Base-by-base conservation (phyloP, 2,113 vertebrate genomes). In the Trinectes maculatus region DNA sequence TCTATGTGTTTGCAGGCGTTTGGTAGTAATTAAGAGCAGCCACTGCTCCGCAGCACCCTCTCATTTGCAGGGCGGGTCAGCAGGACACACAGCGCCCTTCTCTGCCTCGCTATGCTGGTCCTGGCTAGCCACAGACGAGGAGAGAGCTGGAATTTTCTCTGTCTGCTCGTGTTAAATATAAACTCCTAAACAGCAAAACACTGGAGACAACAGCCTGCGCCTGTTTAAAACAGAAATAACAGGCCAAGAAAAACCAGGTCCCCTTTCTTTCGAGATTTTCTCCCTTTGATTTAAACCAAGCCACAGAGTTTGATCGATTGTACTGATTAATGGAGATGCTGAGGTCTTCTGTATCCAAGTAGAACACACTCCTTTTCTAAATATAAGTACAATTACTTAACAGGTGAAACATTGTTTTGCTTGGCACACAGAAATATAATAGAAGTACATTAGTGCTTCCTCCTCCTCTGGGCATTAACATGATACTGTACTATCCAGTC, bases 51-150 rank as follows among this genome's bases (percentile, higher is more conserved):
- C 81, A 71, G 80, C 87, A 91, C 89, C 90, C 92, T 93, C 89
- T 94, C 90, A 94, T 94, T 93, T 92, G 82, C 85, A 87, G 90
- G 91, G 91, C 75, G 91, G 92, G 89, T 89, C 90, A 87, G 82
- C 79, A 51, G 85, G 89, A 92, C 82, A 83, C 79, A 75, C 77
- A 77, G 82, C 67, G 82, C 81, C 85, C 88, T 80, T 88, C 76
- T 85, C 76, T 84, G 74, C 74, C 77, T 74, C 28, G 84, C 79
- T 85, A 56, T 63, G 68, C 75, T 79, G 79, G 75, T 72, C 63
- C 62, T 28, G 42, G 72, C 68, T 64, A 77, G 90, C 91, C 91
- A 68, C 89, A 87, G 82, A 87, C 76, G 74, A 51, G 77, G 79
- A 82, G 64, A 85, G 76, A 63, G 68, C 79, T 87, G 82, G 83